Evolutionary conservation across 2,888 invertebrate species (phyloP).

Genomic region (Platycheirus albimanus): DNA sequence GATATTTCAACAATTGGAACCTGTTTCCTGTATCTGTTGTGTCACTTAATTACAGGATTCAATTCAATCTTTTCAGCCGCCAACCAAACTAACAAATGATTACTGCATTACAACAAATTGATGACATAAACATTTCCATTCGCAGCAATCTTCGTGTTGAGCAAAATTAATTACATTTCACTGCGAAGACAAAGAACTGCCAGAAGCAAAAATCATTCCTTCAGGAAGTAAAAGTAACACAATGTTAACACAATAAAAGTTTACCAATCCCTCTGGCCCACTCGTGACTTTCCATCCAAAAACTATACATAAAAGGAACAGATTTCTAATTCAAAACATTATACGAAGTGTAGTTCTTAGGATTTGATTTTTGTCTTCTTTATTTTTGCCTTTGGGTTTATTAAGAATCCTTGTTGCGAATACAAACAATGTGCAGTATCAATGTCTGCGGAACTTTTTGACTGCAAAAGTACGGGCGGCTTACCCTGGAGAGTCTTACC

Average conservation of each 20-base stretch:
- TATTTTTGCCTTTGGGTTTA: conserved; percentile 18
- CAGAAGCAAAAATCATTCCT: conserved; percentile 5
- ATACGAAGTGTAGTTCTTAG: conserved; percentile 35
- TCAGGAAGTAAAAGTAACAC: conserved; percentile 16
- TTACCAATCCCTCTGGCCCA: background rate
- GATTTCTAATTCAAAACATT: conserved; percentile 53
- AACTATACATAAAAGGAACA: background rate
- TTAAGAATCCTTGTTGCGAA: conserved; percentile 32
- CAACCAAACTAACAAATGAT: conserved; percentile 12
- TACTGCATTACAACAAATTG: conserved; percentile 37
- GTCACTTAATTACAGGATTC: background rate
- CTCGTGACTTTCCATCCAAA: background rate
- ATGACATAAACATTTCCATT: conserved; percentile 25
- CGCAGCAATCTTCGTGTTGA: conserved; percentile 28
- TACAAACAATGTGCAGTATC: conserved; percentile 45
- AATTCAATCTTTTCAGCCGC: background rate
- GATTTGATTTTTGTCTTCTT: conserved; percentile 28
- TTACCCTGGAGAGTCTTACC: conserved; percentile 1
- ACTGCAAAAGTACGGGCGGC: conserved; percentile 34
- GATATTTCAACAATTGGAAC: too few species aligned
- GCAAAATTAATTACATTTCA: conserved; percentile 55
- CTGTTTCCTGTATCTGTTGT: background rate
- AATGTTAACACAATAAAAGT: conserved; percentile 33
- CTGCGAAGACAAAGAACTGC: conserved; percentile 32
- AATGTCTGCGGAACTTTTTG: conserved; percentile 37